Conservation (phyloP, 2,797 vertebrate genomes). For the Rhodeus uyekii region DNA sequence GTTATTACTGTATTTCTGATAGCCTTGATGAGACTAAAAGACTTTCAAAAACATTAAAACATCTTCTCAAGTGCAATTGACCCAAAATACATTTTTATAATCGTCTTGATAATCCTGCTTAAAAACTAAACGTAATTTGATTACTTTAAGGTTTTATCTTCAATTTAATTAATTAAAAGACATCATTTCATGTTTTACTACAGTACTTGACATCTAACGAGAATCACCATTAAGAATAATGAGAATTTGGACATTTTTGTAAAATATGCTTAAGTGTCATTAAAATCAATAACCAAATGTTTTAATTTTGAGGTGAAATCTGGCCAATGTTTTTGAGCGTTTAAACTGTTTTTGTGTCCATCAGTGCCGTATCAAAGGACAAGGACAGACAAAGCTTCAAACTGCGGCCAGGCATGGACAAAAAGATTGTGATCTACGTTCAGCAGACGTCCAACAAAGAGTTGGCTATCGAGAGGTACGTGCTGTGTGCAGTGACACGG, state of each 20-base stretch:
- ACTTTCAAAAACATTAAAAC: too few species aligned
- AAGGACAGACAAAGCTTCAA: constrained; percentile 99
- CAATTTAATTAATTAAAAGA: too few species aligned
- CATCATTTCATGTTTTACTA: background rate
- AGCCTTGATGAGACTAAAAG: too few species aligned
- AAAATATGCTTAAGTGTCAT: background rate
- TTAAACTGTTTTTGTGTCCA: background rate
- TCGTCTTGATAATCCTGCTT: too few species aligned
- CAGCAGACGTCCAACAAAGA: constrained; percentile 98
- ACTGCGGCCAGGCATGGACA: constrained; percentile 94
- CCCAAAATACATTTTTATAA: background rate
- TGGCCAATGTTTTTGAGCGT: too few species aligned
- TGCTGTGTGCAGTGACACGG: background rate
- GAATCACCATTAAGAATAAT: background rate
- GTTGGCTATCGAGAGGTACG: constrained; percentile 94
- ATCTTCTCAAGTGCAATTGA: background rate
- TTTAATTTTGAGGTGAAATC: background rate
- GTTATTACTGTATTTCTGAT: too few species aligned
- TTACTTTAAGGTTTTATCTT: background rate
- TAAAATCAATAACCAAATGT: background rate
- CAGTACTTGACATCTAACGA: background rate
- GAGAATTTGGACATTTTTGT: background rate
- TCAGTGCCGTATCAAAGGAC: constrained; percentile 95
- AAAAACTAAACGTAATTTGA: too few species aligned
- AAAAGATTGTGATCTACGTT: constrained; percentile 97